Base-by-base conservation (phyloP, 2,888 invertebrate species). In the Drosophila demipolita region DNA sequence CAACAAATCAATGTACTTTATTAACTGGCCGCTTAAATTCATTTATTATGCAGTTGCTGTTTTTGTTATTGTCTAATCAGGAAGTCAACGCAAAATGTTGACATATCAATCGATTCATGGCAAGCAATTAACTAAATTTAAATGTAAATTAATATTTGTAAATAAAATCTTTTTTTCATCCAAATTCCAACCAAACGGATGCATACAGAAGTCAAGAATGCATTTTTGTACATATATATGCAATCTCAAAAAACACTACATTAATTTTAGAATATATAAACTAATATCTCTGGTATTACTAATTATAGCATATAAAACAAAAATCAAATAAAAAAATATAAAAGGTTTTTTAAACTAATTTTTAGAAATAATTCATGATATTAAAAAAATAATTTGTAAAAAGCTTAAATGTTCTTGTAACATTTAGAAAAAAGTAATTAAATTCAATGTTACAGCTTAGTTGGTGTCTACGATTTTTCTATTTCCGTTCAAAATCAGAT, bases 101-200 rank as follows among this genome's bases (percentile, higher is more conserved):
- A 69, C 74, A 66, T 64, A 38, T 40, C 53, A 29, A 61, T 65
- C 58, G 66, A 62, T 58, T 73, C 38, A 69, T 53, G 59, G 54
- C 62, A 63, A 70, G 38, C 74, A 74, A 71, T 84, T 79, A 66
- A 69, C 61, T 66, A 77, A 81, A 67, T 74, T 74, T 61, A 66
- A 67, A 83, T 83, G 78, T 58, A 77, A 83, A 78, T 73, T 58
- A 29, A 29, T 29, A 29, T 5, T 29, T 29, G 29, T 29, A 68
- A 72, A 66, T 66, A 70, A 81, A 79, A 83, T 73, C 68, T 66
- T 48, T 70, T 20, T 33, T 33, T 15, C 45, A 29, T 9, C 17
- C 54, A 45, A 69, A 66, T 65, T 65, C 66, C 63, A 32, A 54
- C 48, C 17, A 29, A 29, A 29, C 1, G 29, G 29, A 29, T 5